Evolutionary conservation across 2,797 vertebrate species (phyloP).

Genomic region (Peromyscus melanophrys): DNA sequence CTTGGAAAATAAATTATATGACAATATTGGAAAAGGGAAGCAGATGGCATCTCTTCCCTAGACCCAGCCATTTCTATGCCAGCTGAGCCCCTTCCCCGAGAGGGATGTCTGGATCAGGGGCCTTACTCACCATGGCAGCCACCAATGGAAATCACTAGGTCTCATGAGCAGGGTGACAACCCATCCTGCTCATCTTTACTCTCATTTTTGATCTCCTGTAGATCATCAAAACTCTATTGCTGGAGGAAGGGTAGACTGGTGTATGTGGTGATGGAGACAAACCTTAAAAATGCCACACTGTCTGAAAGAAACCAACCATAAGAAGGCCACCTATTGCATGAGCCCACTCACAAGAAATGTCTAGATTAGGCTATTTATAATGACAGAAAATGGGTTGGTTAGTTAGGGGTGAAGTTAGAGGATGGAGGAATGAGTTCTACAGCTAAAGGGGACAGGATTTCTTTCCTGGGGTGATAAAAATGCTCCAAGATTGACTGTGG

Average conservation of each 20-base stretch:
- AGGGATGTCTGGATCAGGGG: too few relatives aligned
- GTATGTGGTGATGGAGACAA: background rate
- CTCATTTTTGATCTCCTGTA: background rate
- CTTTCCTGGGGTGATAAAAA: background rate
- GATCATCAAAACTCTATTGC: background rate
- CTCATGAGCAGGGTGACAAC: background rate
- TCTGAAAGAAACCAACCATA: slow-evolving; percentile 5
- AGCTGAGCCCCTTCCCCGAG: background rate
- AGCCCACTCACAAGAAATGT: background rate
- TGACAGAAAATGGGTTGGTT: background rate
- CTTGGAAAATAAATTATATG: slow-evolving; percentile 21
- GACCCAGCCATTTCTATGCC: background rate
- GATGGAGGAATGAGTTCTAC: background rate
- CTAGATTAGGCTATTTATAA: slow-evolving; percentile 9
- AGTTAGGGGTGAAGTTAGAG: background rate
- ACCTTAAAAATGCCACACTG: background rate
- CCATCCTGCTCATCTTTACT: background rate
- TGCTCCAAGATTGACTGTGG: background rate
- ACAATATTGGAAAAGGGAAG: background rate
- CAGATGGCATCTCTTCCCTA: background rate
- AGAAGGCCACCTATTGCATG: background rate
- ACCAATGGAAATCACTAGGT: background rate
- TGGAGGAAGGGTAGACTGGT: background rate
- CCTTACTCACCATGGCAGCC: background rate
- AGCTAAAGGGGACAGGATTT: background rate